These are phyloP conservation scores for Piprites chloris DNA, from an alignment of 2,113 vertebrate genomes.

Conservation along the genomic window DNA sequence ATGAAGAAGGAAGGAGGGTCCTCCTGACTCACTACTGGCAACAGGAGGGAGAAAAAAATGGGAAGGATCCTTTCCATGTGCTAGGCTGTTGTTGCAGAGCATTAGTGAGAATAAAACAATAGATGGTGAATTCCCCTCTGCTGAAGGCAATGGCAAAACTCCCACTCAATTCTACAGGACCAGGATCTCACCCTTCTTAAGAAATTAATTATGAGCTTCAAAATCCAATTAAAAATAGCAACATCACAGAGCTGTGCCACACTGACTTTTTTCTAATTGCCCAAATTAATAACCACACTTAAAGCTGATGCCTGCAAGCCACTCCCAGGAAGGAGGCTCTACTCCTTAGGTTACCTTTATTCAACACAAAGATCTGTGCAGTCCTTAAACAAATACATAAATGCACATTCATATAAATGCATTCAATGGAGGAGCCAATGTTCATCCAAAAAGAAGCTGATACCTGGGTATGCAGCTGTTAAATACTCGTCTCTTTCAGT, in stretches of 20 bases:
- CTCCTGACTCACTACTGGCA: neutral
- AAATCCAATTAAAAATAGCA: slow-evolving; percentile 56
- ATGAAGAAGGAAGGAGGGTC: neutral
- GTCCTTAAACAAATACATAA: neutral
- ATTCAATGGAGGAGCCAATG: neutral
- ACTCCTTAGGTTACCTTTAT: neutral
- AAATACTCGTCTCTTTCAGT: neutral
- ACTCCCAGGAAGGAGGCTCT: neutral
- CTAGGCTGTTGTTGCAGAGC: neutral
- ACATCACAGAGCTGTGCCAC: neutral
- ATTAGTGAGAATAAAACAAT: slow-evolving; percentile 3
- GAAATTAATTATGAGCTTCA: slow-evolving; percentile 44
- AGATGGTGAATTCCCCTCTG: slow-evolving; percentile 5
- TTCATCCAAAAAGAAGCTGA: neutral
- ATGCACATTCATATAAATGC: neutral
- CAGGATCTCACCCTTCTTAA: slow-evolving; percentile 6
- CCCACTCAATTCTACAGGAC: neutral
- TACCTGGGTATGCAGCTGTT: neutral
- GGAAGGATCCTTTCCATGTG: neutral
- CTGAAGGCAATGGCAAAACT: slow-evolving; percentile 33
- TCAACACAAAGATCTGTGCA: neutral
- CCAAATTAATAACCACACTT: neutral
- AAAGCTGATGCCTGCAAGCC: neutral
- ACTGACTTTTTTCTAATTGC: slow-evolving; percentile 8
- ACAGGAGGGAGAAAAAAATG: neutral